Percentiles rank a stretch among this genome's conserved stretches.
These are phyloP conservation scores for Puma concolor DNA, from an alignment of 2,113 vertebrate species.

Conservation along the genomic window DNA sequence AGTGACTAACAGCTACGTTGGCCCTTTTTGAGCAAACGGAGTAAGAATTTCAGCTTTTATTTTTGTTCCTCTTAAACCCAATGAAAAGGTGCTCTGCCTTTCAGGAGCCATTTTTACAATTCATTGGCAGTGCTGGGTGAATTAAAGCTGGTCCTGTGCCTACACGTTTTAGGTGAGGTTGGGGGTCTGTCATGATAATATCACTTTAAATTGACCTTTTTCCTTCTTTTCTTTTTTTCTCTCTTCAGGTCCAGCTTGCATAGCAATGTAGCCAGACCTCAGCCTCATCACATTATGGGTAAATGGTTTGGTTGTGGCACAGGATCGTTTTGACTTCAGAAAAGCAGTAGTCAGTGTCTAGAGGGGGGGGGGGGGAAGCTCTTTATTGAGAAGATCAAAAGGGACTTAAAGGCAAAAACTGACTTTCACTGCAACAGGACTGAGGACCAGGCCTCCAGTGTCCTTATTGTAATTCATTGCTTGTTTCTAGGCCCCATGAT, in stretches of 20 bases:
- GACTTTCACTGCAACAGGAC: slow-evolving; percentile 55
- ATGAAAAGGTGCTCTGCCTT: not conserved
- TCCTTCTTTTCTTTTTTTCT: not conserved
- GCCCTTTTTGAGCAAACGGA: not conserved
- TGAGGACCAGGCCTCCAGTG: slow-evolving; percentile 28
- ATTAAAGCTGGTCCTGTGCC: not conserved
- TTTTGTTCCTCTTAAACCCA: slow-evolving; percentile 43
- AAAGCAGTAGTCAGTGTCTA: slow-evolving; percentile 58
- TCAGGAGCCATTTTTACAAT: not conserved
- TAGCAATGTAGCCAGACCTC: not conserved
- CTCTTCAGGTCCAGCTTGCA: slow-evolving; percentile 19
- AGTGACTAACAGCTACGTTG: slow-evolving; percentile 56
- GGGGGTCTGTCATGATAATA: not conserved
- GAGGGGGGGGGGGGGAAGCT: not conserved
- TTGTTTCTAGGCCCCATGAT: slow-evolving; percentile 77
- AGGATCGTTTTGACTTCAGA: slow-evolving; percentile 50
- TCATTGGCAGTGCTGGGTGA: slow-evolving; percentile 23
- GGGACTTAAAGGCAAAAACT: slow-evolving; percentile 47
- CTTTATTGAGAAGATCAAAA: slow-evolving; percentile 72
- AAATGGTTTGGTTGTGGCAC: not conserved
- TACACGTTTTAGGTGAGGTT: slow-evolving; percentile 27
- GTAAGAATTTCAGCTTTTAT: slow-evolving; percentile 45
- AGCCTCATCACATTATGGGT: not conserved
- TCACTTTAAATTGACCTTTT: slow-evolving; percentile 25
- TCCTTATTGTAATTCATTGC: slow-evolving; percentile 75